Evolutionary conservation across 1,140 invertebrate species (phyloP).

Genomic region (Diachasma alloeum): DNA sequence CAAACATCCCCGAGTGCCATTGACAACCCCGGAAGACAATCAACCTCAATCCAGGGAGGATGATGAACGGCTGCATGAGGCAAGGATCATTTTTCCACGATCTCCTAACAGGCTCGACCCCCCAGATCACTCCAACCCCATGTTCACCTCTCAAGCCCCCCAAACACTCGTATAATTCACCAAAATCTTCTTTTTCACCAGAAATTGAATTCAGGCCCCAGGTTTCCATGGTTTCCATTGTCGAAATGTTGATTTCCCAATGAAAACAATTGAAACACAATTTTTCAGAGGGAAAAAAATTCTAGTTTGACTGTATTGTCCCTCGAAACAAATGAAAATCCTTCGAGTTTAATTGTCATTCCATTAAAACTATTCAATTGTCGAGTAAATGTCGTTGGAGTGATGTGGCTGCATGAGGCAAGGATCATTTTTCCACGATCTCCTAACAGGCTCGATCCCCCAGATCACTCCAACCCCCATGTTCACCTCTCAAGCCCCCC

Average conservation of each 20-base stretch:
- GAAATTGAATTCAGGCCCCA: too few relatives aligned
- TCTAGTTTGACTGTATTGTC: too few relatives aligned
- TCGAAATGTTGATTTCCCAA: too few relatives aligned
- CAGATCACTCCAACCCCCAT: background rate
- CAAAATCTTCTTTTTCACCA: too few relatives aligned
- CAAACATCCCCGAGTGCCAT: background rate
- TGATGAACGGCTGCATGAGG: conserved; percentile 23
- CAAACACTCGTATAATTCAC: too few relatives aligned
- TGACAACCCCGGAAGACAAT: background rate
- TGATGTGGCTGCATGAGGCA: conserved; percentile 25
- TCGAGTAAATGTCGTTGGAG: too few relatives aligned
- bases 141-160: background rate
- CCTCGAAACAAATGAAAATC: too few relatives aligned
- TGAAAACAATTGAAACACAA: too few relatives aligned
- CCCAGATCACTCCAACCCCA: background rate
- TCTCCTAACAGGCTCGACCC: background rate
- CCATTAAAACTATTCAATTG: too few relatives aligned
- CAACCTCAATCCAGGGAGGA: background rate
- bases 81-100: conserved; percentile 12
- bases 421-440: conserved; percentile 5
- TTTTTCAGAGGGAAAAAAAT: too few relatives aligned
- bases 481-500: background rate
- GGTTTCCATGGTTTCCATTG: too few relatives aligned
- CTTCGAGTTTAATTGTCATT: too few relatives aligned
- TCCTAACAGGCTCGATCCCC: background rate